Evolutionary conservation across 2,888 invertebrate genomes (phyloP).

Genomic region (Arctia plantaginis): DNA sequence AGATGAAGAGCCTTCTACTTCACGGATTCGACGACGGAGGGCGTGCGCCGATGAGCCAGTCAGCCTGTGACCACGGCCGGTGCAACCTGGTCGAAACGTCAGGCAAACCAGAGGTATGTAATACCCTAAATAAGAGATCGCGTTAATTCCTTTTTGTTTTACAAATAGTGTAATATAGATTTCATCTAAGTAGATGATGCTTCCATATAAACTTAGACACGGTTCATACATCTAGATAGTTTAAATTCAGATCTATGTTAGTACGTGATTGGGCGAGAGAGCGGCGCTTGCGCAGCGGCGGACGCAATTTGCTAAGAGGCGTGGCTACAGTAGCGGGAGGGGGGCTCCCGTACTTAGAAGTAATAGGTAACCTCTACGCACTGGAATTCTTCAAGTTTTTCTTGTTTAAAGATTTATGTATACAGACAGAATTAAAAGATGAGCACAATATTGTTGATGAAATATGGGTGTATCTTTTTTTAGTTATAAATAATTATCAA

Average conservation of each 20-base stretch:
- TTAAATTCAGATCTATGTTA: slow-evolving; percentile 64
- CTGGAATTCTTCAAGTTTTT: slow-evolving; percentile 47
- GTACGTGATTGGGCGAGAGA: slow-evolving; percentile 77
- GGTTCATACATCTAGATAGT: slow-evolving; percentile 64
- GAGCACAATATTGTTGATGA: slow-evolving; percentile 20
- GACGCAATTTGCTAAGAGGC: slow-evolving; percentile 75
- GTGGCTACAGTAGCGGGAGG: slow-evolving; percentile 71
- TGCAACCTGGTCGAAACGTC: no score
- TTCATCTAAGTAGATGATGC: slow-evolving; percentile 15
- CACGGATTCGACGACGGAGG: no score
- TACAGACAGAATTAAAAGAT: slow-evolving; percentile 23
- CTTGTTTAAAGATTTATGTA: slow-evolving; percentile 33
- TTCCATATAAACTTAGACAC: slow-evolving; percentile 27
- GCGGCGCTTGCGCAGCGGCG: slow-evolving; percentile 66
- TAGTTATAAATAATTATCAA: slow-evolving; percentile 17
- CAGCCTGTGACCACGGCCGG: no score
- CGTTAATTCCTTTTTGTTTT: neutral
- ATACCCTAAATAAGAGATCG: no score
- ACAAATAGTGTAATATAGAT: neutral
- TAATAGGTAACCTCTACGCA: slow-evolving; percentile 48
- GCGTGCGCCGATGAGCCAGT: no score
- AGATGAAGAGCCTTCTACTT: no score
- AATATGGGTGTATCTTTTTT: neutral
- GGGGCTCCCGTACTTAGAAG: slow-evolving; percentile 50
- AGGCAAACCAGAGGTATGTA: no score